These are phyloP conservation scores for Dipodomys stephensi DNA, from an alignment of 2,113 vertebrate species.

Conservation along the genomic window DNA sequence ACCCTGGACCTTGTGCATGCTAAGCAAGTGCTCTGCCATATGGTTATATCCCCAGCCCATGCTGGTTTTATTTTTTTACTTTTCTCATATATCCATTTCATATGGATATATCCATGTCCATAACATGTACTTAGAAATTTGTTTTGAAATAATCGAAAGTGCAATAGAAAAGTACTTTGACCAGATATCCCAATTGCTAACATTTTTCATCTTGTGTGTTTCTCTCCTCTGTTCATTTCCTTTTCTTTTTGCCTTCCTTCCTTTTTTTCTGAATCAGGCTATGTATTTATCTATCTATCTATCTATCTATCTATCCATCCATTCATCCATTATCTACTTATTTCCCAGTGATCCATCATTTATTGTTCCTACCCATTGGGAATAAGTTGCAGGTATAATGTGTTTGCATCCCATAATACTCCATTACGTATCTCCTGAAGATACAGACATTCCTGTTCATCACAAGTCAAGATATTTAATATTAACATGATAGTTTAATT, in stretches of 20 bases:
- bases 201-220: neutral
- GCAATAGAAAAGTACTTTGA: constrained; percentile 22
- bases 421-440: neutral
- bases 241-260: neutral
- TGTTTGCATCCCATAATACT: neutral
- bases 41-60: neutral
- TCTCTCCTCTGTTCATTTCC: rapidly evolving
- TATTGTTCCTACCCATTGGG: neutral
- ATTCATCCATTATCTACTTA: neutral
- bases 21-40: neutral
- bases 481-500: neutral
- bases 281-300: neutral
- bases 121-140: neutral
- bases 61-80: neutral
- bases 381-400: neutral
- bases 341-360: no score
- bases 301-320: neutral
- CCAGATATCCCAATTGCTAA: neutral
- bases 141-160: constrained; percentile 49
- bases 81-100: no score
- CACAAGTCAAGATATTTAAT: neutral
- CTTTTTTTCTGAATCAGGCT: neutral
- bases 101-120: no score
- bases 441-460: neutral
- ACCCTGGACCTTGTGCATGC: neutral